Evolutionary conservation across 1,140 invertebrate species (phyloP), one percentile per base, ranked within the genome.

Genomic region (Liolophura sinensis): DNA sequence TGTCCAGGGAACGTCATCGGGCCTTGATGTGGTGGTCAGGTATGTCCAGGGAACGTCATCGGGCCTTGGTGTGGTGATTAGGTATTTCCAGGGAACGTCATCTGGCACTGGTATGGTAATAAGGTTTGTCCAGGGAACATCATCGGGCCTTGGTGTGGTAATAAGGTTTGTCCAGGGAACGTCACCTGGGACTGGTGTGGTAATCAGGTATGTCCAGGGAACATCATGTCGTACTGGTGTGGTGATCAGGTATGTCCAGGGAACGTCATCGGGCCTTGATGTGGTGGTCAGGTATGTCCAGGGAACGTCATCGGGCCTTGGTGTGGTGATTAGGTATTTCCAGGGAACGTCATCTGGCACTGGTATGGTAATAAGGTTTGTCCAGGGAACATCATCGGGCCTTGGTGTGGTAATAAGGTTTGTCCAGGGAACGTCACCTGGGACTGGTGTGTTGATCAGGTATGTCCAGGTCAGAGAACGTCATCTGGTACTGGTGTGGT

Each of bases 211-310:
- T 40, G 3, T n/a, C n/a, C n/a, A n/a, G n/a, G n/a, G n/a, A n/a
- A n/a, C n/a, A n/a, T n/a, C n/a, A n/a, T n/a, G n/a, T n/a, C n/a
- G 85, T 86, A 87, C 69, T 86, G 85, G 85, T 87, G 86, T 65
- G 84, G 85, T 7, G 85, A 86, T 70, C 85, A 87, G 77, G 84
- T 83, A 73, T 40, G 3, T n/a, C n/a, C n/a, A n/a, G n/a, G n/a
- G n/a, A n/a, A n/a, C n/a, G n/a, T 79, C 40, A 78, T 87, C 58
- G 86, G 85, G 85, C 86, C 87, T 68, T 86, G 85, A 86, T 87
- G 86, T 65, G 84, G 85, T 7, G 85, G 86, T 70, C 85, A 87
- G 77, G 84, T 83, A 73, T 40, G 3, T n/a, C n/a, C n/a, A n/a
- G n/a, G n/a, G n/a, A n/a, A n/a, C n/a, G n/a, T 79, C 40, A 78